Percentiles rank a stretch among this genome's conserved stretches.
These are phyloP conservation scores for Apeira syringaria DNA, from an alignment of 2,888 invertebrate species.

Conservation along the genomic window DNA sequence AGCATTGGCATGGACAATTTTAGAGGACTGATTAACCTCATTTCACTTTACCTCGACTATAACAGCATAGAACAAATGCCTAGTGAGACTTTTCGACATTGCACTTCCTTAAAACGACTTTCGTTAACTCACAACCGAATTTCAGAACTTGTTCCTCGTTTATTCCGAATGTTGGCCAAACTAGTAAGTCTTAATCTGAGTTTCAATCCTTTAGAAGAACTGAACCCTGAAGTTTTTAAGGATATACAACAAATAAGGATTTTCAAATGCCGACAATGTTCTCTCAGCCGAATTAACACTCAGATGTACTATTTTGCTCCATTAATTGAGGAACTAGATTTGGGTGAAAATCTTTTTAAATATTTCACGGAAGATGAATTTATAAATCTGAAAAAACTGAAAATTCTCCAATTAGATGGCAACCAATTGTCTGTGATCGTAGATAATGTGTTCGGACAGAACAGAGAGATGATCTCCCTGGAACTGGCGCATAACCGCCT, in stretches of 20 bases:
- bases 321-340: constrained; percentile 88
- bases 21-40: constrained; percentile 88
- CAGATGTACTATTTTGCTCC: constrained; percentile 91
- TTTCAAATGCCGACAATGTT: constrained; percentile 89
- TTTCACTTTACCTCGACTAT: constrained; percentile 88
- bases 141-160: constrained; percentile 86
- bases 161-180: constrained; percentile 89
- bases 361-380: constrained; percentile 89
- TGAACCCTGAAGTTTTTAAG: constrained; percentile 91
- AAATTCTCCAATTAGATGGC: constrained; percentile 87
- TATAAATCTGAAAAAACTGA: constrained; percentile 86
- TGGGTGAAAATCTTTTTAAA: constrained; percentile 91
- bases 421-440: constrained; percentile 90
- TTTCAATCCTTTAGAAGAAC: constrained; percentile 88
- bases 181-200: constrained; percentile 89
- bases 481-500: constrained; percentile 89
- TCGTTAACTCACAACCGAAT: constrained; percentile 87
- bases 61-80: constrained; percentile 90
- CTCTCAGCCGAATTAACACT: constrained; percentile 89
- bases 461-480: constrained; percentile 78
- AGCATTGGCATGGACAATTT: constrained; percentile 89
- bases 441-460: constrained; percentile 87
- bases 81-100: constrained; percentile 89
- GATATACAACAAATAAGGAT: constrained; percentile 88
- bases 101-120: constrained; percentile 87